Evolutionary conservation across 2,113 vertebrate genomes (phyloP).

Genomic region (Mormoops blainvillei): DNA sequence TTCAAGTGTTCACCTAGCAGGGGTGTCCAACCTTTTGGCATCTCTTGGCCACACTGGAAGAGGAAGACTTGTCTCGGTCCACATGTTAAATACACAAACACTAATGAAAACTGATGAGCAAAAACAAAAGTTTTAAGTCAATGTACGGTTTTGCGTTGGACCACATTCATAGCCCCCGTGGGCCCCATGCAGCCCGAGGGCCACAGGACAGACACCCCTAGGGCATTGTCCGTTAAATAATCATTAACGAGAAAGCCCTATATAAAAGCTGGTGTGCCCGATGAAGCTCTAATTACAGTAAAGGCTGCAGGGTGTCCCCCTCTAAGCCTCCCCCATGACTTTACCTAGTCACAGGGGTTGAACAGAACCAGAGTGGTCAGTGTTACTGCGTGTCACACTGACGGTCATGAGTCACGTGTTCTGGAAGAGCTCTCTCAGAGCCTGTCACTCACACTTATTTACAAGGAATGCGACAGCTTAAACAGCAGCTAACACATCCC

Average conservation of each 20-base stretch:
- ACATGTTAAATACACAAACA: no score
- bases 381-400: not conserved
- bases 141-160: no score
- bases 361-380: not conserved
- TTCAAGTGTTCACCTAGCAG: not conserved
- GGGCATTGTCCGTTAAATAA: not conserved
- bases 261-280: not conserved
- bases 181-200: no score
- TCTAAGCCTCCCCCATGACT: not conserved
- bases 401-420: slow-evolving; percentile 31
- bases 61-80: no score
- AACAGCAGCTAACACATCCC: slow-evolving; percentile 30
- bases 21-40: no score
- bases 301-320: not conserved
- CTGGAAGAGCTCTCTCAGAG: slow-evolving; percentile 22
- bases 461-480: slow-evolving; percentile 12
- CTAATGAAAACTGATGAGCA: no score
- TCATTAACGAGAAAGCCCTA: not conserved
- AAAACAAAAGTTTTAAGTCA: no score
- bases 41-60: no score
- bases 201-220: no score
- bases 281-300: not conserved
- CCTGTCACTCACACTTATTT: slow-evolving; percentile 30
- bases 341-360: not conserved
- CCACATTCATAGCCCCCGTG: no score